Base-by-base conservation (phyloP, 1,140 invertebrate species). In the Calycopis cecrops region DNA sequence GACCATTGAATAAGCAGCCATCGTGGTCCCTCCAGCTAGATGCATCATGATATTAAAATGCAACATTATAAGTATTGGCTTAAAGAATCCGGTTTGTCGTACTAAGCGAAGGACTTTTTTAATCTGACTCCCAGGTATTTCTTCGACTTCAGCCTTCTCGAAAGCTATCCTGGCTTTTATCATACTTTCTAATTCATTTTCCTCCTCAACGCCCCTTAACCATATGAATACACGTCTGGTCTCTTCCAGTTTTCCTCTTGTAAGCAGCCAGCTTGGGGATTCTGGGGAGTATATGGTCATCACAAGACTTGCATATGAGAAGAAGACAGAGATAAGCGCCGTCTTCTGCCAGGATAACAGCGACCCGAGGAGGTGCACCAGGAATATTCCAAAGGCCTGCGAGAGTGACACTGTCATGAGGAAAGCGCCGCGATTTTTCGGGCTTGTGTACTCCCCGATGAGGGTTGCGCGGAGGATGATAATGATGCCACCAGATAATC, bases 1-100 rank as follows among this genome's bases (percentile, higher is more conserved):
- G 0, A 84, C 77, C 0, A 92, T 91, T 0, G 92, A 90, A 67
- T 93, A 94, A 60, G 92, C 93, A 21, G 91, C 90, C 21, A 95
- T 89, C 0, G 90, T 68, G 0, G 68, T 72, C 0, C 62, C 72
- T 4, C 79, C 82, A 48, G 73, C 69, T 6, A 77, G 67, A 16
- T 82, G 77, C 17, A 67, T 49, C 8, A 85, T 59, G n/a, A 55
- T 49, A 51, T 73, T 77, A 10, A 60, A 58, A 14, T 81, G 73
- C 0, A 79, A 33, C 70, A 86, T 75, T 6, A 86, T 48, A 10
- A 76, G 60, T 1, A 82, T 79, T 0, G 82, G 82, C 40, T 76
- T 78, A 37, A 73, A 76, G 50, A 86, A 86, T 37, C 81, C 80
- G 48, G 60, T 70, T 51, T 76, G 78, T 12, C 51, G 54, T 2